These are phyloP conservation scores for Scartelaos histophorus DNA, from an alignment of 2,113 vertebrate genomes.

Conservation along the genomic window DNA sequence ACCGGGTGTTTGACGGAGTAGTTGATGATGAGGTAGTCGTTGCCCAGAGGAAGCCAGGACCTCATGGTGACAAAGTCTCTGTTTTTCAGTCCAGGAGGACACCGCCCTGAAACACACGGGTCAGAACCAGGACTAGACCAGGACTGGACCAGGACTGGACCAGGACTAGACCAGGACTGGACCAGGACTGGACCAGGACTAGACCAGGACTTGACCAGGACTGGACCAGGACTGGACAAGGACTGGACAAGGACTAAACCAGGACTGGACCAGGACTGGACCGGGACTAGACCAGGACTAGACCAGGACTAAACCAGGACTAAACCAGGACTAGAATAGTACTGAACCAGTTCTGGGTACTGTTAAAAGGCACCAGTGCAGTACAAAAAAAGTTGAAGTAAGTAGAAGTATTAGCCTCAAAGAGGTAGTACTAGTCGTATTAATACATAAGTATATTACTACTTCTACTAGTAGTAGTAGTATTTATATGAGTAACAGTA, in stretches of 20 bases:
- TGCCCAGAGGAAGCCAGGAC: conserved; percentile 87
- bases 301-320: too few relatives aligned
- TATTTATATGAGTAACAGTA: too few relatives aligned
- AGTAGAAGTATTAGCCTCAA: too few relatives aligned
- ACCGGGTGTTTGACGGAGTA: conserved; percentile 83
- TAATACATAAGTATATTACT: too few relatives aligned
- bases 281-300: too few relatives aligned
- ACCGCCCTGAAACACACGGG: conserved; percentile 62
- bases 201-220: background rate
- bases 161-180: too few relatives aligned
- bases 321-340: too few relatives aligned
- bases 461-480: too few relatives aligned
- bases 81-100: conserved; percentile 85
- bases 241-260: background rate
- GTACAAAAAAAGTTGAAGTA: too few relatives aligned
- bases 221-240: too few relatives aligned
- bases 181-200: background rate
- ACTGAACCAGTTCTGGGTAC: background rate
- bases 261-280: background rate
- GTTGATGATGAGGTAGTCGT: conserved; percentile 89
- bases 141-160: background rate
- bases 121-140: background rate
- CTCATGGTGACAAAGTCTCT: conserved; percentile 87
- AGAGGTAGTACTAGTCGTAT: too few relatives aligned
- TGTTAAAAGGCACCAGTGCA: too few relatives aligned